Conservation (phyloP, 2,113 vertebrate species). For the Ictidomys tridecemlineatus region DNA sequence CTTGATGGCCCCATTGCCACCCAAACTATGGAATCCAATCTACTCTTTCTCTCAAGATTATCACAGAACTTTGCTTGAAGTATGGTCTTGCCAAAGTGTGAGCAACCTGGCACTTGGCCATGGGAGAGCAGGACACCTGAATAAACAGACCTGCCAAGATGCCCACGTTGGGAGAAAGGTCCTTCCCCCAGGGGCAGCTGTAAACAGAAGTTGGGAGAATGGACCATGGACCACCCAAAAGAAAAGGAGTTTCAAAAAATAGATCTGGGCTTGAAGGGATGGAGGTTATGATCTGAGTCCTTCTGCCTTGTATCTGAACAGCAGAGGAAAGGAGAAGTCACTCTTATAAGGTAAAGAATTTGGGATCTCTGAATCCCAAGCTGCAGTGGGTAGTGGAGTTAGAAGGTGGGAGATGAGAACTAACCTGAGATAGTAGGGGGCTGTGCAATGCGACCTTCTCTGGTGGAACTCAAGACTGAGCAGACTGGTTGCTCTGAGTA, state of each 20-base stretch:
- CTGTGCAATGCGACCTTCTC: no score
- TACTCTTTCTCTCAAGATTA: background rate
- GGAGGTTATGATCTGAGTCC: background rate
- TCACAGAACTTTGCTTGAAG: background rate
- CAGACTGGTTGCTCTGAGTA: background rate
- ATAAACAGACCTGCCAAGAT: background rate
- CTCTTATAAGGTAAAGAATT: background rate
- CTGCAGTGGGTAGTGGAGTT: background rate
- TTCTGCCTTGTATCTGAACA: background rate
- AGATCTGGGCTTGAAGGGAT: background rate
- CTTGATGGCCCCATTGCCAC: background rate
- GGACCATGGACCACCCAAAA: background rate
- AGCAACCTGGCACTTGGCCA: background rate
- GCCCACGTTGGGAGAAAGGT: background rate
- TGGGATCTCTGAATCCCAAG: background rate
- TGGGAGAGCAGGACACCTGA: background rate
- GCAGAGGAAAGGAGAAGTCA: background rate
- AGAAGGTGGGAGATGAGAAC: background rate
- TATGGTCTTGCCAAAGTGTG: background rate
- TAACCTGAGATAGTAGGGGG: background rate
- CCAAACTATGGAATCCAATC: background rate
- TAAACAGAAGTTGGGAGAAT: background rate
- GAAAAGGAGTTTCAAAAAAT: background rate
- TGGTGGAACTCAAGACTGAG: background rate
- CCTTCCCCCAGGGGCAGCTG: background rate